phyloP scores from a whole-genome alignment of 2,797 vertebrate species.

The Typhlichthys subterraneus region DNA sequence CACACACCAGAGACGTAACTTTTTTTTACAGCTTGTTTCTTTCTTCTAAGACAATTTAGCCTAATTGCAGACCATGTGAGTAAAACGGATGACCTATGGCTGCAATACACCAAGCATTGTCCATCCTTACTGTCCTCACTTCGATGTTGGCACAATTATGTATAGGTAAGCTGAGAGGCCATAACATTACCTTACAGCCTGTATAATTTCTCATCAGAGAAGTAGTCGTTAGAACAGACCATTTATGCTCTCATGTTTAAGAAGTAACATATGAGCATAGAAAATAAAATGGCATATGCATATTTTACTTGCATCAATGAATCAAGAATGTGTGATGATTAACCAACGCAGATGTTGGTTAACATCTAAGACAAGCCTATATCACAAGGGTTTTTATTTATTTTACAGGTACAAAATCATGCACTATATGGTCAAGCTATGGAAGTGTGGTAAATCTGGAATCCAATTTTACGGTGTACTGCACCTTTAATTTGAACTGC shows the following conservation, averaged over 20 bases:
- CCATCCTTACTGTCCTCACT: slow-evolving; percentile 27
- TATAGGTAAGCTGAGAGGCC: slow-evolving; percentile 40
- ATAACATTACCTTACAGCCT: neutral
- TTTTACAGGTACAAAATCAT: slow-evolving; percentile 51
- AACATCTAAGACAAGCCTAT: neutral
- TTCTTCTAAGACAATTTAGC: too few relatives aligned
- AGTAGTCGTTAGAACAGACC: too few relatives aligned
- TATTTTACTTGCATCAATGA: too few relatives aligned
- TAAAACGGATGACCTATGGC: slow-evolving; percentile 33
- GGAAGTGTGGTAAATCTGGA: slow-evolving; percentile 51
- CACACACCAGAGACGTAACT: too few relatives aligned
- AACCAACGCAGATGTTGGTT: neutral
- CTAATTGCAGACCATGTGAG: slow-evolving; percentile 20
- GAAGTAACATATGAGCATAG: too few relatives aligned
- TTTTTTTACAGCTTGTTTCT: too few relatives aligned
- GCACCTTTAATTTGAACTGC: slow-evolving; percentile 58
- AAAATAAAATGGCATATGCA: too few relatives aligned
- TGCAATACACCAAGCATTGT: slow-evolving; percentile 42
- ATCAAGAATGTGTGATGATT: too few relatives aligned
- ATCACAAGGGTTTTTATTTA: neutral
- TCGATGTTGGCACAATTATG: slow-evolving; percentile 48
- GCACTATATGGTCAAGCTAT: slow-evolving; percentile 56
- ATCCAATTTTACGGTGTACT: slow-evolving; percentile 68
- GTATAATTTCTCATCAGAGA: too few relatives aligned
- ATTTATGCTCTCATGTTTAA: too few relatives aligned